A percentile compares a stretch with the other conserved stretches of the same genome.
These are phyloP conservation scores for Rhombomys opimus DNA, from an alignment of 2,113 vertebrate species.

Conservation along the genomic window DNA sequence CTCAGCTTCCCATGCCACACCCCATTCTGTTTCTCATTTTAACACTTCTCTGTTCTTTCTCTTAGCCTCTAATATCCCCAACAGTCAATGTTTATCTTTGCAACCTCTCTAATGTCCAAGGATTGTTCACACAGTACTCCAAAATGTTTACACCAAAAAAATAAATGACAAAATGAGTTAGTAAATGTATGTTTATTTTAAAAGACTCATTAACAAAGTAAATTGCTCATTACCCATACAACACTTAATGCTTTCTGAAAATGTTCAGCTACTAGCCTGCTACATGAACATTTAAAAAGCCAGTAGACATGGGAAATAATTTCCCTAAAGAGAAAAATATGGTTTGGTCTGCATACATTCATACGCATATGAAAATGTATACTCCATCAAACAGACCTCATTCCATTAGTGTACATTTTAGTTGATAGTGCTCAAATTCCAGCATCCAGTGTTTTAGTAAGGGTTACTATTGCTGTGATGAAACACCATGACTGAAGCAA, in stretches of 20 bases:
- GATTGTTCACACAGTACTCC: not conserved
- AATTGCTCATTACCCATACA: not conserved
- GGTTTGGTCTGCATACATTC: not conserved
- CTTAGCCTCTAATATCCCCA: not conserved
- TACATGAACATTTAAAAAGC: not conserved
- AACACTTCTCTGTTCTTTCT: not conserved
- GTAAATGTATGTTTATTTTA: slow-evolving; percentile 9
- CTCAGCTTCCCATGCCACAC: not conserved
- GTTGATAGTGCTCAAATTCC: slow-evolving; percentile 4
- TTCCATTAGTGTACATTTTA: slow-evolving; percentile 32
- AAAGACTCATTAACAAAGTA: slow-evolving; percentile 36
- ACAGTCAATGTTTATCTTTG: not conserved
- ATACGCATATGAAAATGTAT: not conserved
- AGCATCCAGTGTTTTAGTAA: not conserved
- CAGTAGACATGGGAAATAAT: not conserved
- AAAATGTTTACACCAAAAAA: slow-evolving; percentile 50
- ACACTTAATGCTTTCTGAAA: not conserved
- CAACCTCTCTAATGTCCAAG: not conserved
- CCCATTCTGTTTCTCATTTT: not conserved
- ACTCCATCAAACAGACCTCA: not conserved
- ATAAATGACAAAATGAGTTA: slow-evolving; percentile 41
- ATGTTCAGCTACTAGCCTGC: not conserved
- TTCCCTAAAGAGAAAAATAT: not conserved
- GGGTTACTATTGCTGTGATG: not conserved
- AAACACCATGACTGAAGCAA: not conserved